Evolutionary conservation across 2,113 vertebrate species (phyloP).

Genomic region (Smithornis capensis): DNA sequence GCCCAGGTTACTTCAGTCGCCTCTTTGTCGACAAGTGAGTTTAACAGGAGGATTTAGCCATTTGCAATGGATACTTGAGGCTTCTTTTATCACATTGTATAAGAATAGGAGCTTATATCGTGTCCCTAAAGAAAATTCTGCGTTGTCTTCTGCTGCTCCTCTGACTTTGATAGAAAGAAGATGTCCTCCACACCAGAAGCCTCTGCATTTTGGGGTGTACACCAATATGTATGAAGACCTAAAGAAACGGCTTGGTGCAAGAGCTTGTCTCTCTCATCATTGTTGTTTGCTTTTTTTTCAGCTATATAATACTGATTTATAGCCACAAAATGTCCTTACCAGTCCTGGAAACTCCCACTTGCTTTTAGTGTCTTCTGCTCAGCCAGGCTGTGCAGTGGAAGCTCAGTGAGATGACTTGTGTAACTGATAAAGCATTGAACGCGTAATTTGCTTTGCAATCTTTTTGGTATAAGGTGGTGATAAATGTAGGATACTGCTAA

Average conservation of each 20-base stretch:
- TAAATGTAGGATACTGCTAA: constrained; percentile 43
- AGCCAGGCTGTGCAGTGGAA: not conserved
- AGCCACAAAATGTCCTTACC: not conserved
- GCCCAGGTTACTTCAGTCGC: not conserved
- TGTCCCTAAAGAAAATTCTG: not conserved
- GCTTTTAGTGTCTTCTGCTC: not conserved
- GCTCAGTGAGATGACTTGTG: not conserved
- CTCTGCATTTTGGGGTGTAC: not conserved
- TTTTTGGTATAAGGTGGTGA: constrained; percentile 48
- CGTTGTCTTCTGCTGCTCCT: rapidly evolving
- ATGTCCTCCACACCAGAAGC: not conserved
- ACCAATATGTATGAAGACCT: rapidly evolving
- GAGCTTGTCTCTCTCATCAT: not conserved
- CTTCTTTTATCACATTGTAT: rapidly evolving
- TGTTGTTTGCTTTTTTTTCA: not conserved
- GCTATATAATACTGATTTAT: not conserved
- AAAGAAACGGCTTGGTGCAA: not conserved
- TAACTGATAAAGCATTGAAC: not conserved
- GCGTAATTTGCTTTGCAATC: constrained; percentile 10
- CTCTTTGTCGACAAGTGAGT: not conserved
- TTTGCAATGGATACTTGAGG: not conserved
- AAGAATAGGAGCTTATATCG: not conserved
- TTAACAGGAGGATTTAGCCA: not conserved
- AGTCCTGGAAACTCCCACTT: not conserved
- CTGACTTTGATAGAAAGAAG: not conserved